Evolutionary conservation across 2,797 vertebrate species (phyloP).

Genomic region (Leuciscus waleckii): DNA sequence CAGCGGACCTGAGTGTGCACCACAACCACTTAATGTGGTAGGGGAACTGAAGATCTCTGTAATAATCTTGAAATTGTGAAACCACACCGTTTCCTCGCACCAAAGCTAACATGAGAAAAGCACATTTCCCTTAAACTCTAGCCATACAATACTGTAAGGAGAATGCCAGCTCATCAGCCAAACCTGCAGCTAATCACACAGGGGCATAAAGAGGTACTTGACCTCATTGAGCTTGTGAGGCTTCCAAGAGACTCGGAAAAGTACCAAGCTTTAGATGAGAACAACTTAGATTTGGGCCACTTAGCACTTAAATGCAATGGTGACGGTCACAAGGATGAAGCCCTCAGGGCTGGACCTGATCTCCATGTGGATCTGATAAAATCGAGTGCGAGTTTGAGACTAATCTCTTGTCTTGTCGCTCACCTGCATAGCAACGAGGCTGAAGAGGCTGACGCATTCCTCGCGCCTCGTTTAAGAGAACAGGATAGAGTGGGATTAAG

Average conservation of each 20-base stretch:
- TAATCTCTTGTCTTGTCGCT: constrained; percentile 42
- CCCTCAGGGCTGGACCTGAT: constrained; percentile 38
- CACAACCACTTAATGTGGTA: constrained; percentile 80
- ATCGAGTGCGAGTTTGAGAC: constrained; percentile 28
- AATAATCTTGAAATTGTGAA: constrained; percentile 83
- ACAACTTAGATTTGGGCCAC: constrained; percentile 29
- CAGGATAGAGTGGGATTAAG: constrained; percentile 58
- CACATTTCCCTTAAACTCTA: constrained; percentile 57
- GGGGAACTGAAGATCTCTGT: constrained; percentile 75
- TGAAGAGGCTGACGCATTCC: constrained; percentile 57
- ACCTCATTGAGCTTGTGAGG: constrained; percentile 25
- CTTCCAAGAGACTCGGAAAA: constrained; percentile 19
- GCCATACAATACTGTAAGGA: constrained; percentile 55
- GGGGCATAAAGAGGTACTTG: constrained; percentile 43
- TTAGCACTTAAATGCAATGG: neutral
- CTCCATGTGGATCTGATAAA: constrained; percentile 45
- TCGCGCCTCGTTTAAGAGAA: constrained; percentile 58
- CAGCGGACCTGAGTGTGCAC: constrained; percentile 77
- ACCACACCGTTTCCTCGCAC: constrained; percentile 77
- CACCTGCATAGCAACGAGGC: constrained; percentile 43
- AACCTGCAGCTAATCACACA: constrained; percentile 33
- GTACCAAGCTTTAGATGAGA: constrained; percentile 6
- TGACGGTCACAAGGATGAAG: constrained; percentile 20
- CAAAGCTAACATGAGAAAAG: constrained; percentile 59
- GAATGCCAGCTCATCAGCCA: constrained; percentile 43